phyloP scores from a whole-genome alignment of 1,140 invertebrate genomes.

The Marisa cornuarietis region DNA sequence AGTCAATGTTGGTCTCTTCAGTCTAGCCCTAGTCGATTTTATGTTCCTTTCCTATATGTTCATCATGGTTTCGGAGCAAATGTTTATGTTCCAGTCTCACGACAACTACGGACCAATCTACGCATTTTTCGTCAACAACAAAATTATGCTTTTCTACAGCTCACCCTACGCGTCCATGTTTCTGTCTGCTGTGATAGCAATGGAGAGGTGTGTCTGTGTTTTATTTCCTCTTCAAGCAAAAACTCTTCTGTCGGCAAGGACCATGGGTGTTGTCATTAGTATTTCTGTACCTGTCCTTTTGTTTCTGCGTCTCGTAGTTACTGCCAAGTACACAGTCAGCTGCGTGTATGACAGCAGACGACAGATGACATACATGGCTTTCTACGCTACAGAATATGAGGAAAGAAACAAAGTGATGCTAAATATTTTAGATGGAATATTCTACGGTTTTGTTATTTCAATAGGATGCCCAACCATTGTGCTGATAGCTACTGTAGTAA shows the following conservation, averaged over 20 bases:
- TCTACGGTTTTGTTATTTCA: slow-evolving; percentile 10
- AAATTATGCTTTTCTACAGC: not conserved
- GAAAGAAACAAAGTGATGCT: not conserved
- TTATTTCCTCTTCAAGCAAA: slow-evolving; percentile 3
- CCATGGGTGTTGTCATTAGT: not conserved
- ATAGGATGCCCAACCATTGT: slow-evolving; percentile 5
- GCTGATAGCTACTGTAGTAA: not conserved
- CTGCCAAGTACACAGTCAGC: not conserved
- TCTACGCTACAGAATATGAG: too few relatives aligned
- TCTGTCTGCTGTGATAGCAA: not conserved
- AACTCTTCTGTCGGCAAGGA: not conserved
- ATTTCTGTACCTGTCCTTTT: not conserved
- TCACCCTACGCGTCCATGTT: not conserved
- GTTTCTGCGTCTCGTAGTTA: not conserved
- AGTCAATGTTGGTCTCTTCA: too few relatives aligned
- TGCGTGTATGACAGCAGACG: not conserved
- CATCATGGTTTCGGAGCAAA: too few relatives aligned
- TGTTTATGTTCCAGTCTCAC: too few relatives aligned
- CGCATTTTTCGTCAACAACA: not conserved
- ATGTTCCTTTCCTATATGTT: too few relatives aligned
- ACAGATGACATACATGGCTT: too few relatives aligned
- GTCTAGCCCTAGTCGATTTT: too few relatives aligned
- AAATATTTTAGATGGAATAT: slow-evolving; percentile 4
- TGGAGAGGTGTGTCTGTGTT: not conserved
- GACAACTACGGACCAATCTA: not conserved